phyloP scores from a whole-genome alignment of 2,888 invertebrate species.

The Watsonalla cultraria region DNA sequence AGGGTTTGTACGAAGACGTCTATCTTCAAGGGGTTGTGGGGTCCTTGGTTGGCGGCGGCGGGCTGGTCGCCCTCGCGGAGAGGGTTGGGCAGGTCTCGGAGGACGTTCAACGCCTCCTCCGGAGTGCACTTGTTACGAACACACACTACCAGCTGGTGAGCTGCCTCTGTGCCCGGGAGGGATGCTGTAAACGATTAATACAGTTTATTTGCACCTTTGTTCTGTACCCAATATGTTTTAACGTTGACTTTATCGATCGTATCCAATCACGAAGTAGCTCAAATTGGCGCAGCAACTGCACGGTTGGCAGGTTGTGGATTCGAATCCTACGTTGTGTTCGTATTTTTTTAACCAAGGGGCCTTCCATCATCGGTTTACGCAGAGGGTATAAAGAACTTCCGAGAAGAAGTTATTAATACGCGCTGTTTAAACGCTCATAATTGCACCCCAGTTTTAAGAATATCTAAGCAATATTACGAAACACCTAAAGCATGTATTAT shows the following conservation, averaged over 20 bases:
- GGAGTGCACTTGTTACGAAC: constrained; percentile 94
- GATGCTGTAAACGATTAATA: constrained; percentile 73
- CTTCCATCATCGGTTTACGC: too few relatives aligned
- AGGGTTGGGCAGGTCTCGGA: constrained; percentile 92
- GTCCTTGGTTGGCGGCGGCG: constrained; percentile 81
- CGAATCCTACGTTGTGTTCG: too few relatives aligned
- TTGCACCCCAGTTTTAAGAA: background rate
- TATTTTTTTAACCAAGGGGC: too few relatives aligned
- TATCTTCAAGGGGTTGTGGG: constrained; percentile 95
- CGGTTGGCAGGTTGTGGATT: too few relatives aligned
- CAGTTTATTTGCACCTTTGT: too few relatives aligned
- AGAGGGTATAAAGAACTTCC: too few relatives aligned
- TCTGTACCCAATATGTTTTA: too few relatives aligned
- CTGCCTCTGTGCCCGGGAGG: constrained; percentile 88
- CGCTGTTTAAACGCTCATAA: too few relatives aligned
- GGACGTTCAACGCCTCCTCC: constrained; percentile 91
- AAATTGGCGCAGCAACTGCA: too few relatives aligned
- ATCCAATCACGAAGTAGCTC: too few relatives aligned
- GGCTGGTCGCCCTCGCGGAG: constrained; percentile 83
- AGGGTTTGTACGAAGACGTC: constrained; percentile 98
- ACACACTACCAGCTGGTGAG: constrained; percentile 91
- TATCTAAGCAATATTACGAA: constrained; percentile 1
- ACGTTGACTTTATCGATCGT: too few relatives aligned
- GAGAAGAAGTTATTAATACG: too few relatives aligned
- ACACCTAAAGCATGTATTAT: background rate